Base-by-base conservation (phyloP, 2,113 vertebrate genomes). In the Chaetura pelagica region DNA sequence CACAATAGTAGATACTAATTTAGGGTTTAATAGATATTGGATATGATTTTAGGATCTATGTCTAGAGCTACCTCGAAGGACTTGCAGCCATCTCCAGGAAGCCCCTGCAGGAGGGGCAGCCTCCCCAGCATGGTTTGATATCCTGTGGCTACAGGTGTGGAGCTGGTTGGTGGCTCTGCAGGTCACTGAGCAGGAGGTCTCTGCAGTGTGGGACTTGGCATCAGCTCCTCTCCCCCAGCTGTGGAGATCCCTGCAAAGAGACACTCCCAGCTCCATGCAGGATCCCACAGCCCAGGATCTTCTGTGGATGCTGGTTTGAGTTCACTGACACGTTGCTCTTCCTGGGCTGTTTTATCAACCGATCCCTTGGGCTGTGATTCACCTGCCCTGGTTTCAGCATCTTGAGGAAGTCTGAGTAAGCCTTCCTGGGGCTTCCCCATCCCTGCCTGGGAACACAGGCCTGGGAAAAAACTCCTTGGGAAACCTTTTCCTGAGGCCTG, bases 361-460 rank as follows among this genome's bases (percentile, higher is more conserved):
- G 5, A 35, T 84, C 78, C 90, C 78, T 92, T 6, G 3, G 85
- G 71, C 82, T 90, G 82, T 35, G 38, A 73, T 93, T 90, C 72
- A 83, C 52, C 49, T 75, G 66, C 72, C 4, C 46, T 69, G 27
- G 69, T 90, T 93, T 77, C 24, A 4, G 72, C 72, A 63, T 54
- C 63, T 54, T 63, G 49, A 92, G 83, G 55, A 93, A 76, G 62
- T 29, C 68, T 89, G 84, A 89, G 55, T 87, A 82, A 96, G 12
- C 49, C 63, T 90, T 22, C 29, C 79, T 55, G 80, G 80, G 86
- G 67, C 46, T 96, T 95, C 64, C 67, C 42, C 83, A 59, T 44
- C 34, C 13, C 15, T 71, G 23, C 64, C 49, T 15, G 15, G 66
- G 62, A 91, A n/a, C 20, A 26, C 29, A 34, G 40, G 21, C 12